Conservation (phyloP, 2,797 vertebrate genomes). For the Chanos chanos region DNA sequence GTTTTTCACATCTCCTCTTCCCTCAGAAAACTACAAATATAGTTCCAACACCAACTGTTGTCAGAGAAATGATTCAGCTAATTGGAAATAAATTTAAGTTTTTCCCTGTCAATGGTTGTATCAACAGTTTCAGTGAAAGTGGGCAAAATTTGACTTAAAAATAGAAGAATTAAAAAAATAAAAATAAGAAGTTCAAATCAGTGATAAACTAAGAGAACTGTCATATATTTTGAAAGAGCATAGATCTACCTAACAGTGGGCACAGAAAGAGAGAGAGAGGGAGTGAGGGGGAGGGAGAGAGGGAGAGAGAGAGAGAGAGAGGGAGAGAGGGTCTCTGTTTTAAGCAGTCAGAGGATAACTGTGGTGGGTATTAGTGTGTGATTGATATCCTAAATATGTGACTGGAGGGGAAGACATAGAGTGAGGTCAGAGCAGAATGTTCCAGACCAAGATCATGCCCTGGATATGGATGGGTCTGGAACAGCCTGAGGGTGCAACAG, state of each 20-base stretch:
- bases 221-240: neutral
- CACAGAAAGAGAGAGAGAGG: neutral
- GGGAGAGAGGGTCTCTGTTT: slow-evolving; percentile 23
- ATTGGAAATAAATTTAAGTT: no score
- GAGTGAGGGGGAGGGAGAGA: neutral
- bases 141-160: no score
- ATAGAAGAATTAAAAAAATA: no score
- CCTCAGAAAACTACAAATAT: neutral
- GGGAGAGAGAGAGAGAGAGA: neutral
- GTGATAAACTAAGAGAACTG: no score
- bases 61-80: no score
- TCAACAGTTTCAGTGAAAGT: no score
- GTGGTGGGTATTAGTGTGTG: slow-evolving; percentile 59
- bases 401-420: slow-evolving; percentile 64
- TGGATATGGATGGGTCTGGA: slow-evolving; percentile 64
- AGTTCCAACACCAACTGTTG: no score
- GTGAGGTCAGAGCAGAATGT: slow-evolving; percentile 68
- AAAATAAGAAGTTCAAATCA: no score
- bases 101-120: no score
- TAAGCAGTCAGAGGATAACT: slow-evolving; percentile 16
- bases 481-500: slow-evolving; percentile 52
- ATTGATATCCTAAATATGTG: slow-evolving; percentile 61
- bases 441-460: slow-evolving; percentile 51
- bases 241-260: neutral
- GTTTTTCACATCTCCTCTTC: neutral